phyloP scores from a whole-genome alignment of 1,140 invertebrate species.

The Triops cancriformis region DNA sequence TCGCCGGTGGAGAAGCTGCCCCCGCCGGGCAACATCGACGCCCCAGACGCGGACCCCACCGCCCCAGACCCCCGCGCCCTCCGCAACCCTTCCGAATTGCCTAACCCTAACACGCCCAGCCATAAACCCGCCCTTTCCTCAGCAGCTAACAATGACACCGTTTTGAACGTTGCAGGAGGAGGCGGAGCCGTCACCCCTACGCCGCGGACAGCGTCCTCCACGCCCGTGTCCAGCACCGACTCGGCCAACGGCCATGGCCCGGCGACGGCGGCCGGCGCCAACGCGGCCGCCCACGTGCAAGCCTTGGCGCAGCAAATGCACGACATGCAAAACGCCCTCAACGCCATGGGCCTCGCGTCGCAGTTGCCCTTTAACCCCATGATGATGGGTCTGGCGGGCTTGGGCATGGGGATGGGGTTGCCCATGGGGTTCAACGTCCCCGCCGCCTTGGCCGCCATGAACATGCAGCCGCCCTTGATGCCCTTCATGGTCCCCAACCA shows the following conservation, averaged over 20 bases:
- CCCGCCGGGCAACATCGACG: conserved; percentile 17
- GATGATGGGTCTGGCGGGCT: conserved; percentile 55
- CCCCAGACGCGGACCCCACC: not conserved
- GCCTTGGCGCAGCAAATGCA: conserved; percentile 64
- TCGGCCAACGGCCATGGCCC: conserved; percentile 43
- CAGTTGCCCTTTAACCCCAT: conserved; percentile 62
- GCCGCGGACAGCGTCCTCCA: conserved; percentile 48
- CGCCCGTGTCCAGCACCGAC: conserved; percentile 53
- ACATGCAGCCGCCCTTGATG: conserved; percentile 80
- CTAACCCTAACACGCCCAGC: conserved; percentile 36
- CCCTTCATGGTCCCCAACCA: conserved; percentile 52
- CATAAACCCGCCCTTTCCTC: conserved; percentile 34
- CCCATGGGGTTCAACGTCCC: conserved; percentile 67
- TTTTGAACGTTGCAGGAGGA: conserved; percentile 35
- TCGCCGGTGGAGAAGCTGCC: conserved; percentile 19
- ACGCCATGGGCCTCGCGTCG: conserved; percentile 74
- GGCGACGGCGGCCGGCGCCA: conserved; percentile 24
- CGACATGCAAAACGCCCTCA: conserved; percentile 75
- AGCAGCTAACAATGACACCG: conserved; percentile 28
- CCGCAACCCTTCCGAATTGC: conserved; percentile 46
- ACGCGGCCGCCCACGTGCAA: conserved; percentile 28
- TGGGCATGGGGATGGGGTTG: conserved; percentile 58
- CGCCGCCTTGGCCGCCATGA: conserved; percentile 69
- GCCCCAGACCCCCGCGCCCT: not conserved
- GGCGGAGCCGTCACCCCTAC: conserved; percentile 49